These are phyloP conservation scores for Rhopalosiphum nymphaeae DNA, from an alignment of 2,888 invertebrate species.

Conservation along the genomic window DNA sequence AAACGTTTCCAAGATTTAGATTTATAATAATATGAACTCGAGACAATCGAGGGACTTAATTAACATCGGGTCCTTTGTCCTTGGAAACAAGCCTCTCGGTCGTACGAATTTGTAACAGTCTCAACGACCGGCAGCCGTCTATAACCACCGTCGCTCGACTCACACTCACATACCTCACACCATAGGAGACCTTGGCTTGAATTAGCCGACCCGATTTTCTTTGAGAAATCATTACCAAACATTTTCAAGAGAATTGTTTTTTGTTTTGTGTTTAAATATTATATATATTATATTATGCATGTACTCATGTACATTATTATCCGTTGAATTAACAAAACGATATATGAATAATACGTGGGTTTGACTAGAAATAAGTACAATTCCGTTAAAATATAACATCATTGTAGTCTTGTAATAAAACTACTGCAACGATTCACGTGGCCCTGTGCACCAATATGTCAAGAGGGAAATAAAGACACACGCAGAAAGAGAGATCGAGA, in stretches of 20 bases:
- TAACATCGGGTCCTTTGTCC: slow-evolving; percentile 41
- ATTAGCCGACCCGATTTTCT: slow-evolving; percentile 52
- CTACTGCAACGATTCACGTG: not conserved
- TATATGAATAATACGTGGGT: not conserved
- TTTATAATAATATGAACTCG: not conserved
- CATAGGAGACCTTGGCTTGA: slow-evolving; percentile 47
- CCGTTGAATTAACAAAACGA: not conserved
- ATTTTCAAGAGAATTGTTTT: slow-evolving; percentile 30
- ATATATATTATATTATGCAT: not conserved
- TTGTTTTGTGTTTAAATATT: not conserved
- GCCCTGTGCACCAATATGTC: not conserved
- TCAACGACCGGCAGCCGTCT: slow-evolving; percentile 5
- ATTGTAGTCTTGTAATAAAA: not conserved
- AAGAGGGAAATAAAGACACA: not conserved
- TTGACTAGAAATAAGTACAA: not conserved
- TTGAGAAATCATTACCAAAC: slow-evolving; percentile 48
- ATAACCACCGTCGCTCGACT: slow-evolving; percentile 21
- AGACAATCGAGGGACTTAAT: slow-evolving; percentile 47
- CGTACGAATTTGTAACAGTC: slow-evolving; percentile 49
- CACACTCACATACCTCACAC: not conserved
- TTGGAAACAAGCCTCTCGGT: slow-evolving; percentile 44
- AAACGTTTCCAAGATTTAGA: slow-evolving; percentile 5
- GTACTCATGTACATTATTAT: not conserved
- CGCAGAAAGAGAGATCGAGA: not conserved
- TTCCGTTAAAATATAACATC: slow-evolving; percentile 1